Base-by-base conservation (phyloP, 2,888 invertebrate species). In the Poecilus cupreus region DNA sequence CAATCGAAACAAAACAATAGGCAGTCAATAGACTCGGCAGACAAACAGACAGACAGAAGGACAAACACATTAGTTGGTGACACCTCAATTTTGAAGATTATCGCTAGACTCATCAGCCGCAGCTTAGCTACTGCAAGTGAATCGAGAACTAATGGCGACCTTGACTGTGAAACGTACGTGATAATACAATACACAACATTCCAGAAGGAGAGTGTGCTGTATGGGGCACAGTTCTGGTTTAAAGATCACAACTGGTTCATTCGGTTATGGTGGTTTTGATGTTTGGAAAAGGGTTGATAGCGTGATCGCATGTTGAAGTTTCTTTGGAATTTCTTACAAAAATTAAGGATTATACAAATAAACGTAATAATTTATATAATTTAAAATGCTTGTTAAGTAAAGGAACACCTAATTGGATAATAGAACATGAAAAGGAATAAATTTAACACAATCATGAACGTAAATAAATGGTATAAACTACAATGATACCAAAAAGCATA, bases 141-240 rank as follows among this genome's bases (percentile, higher is more conserved):
- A 39, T 60, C 32, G 64, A 60, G 43, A 81, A 75, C 68, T 74
- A 81, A 81, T 81, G 64, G 49, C 75, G 75, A 64, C 81, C 81
- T 81, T 81, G 81, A 75, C 81, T 81, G 81, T 81, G 81, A 81
- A 74, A 26, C 22, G 81, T 60, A 74, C 81, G 75, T 75, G 81
- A 81, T 81, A 75, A 81, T 64, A 75, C 2, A 39, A 43, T 72
- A 81, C 64, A 81, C 80, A 75, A 81, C 81, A 81, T 81, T 81
- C 81, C 81, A 75, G 26, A 43, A 72, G n/a, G n/a, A n/a, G n/a
- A n/a, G n/a, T 46, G 22, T 13, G 46, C 43, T 46, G 72, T 16
- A 37, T 18, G 64, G 54, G 57, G 54, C 74, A 74, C 49, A 76
- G 26, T 46, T 22, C 13, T 32, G 13, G 16, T 6, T 46, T 10